These are phyloP conservation scores for Huso huso DNA, from an alignment of 2,797 vertebrate species.

Conservation along the genomic window DNA sequence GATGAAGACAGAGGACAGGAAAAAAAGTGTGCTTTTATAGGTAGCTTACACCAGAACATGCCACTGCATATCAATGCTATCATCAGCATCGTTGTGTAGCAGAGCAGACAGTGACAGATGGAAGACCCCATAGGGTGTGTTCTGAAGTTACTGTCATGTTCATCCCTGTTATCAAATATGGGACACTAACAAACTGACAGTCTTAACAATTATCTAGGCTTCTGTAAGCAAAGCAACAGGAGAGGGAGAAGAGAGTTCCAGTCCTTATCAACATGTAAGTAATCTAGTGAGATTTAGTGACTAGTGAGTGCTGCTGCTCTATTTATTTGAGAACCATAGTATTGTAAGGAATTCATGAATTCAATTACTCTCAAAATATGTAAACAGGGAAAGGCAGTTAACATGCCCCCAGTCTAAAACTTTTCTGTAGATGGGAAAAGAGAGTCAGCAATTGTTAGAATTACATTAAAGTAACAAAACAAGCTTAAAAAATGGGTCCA, in stretches of 20 bases:
- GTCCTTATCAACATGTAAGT: too few relatives aligned
- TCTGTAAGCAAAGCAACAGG: too few relatives aligned
- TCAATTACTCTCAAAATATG: too few relatives aligned
- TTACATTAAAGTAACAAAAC: constrained; percentile 15
- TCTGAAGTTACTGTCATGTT: constrained; percentile 18
- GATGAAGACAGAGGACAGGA: constrained; percentile 15
- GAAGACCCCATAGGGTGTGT: constrained; percentile 7
- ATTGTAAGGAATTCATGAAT: too few relatives aligned
- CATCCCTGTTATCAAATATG: too few relatives aligned
- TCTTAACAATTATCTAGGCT: too few relatives aligned
- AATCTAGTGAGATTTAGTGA: too few relatives aligned
- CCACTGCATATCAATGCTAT: constrained; percentile 12
- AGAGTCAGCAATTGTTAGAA: constrained; percentile 13
- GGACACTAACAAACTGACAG: too few relatives aligned
- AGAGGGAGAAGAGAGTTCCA: too few relatives aligned
- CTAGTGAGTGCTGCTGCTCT: too few relatives aligned
- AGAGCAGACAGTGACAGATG: constrained; percentile 12
- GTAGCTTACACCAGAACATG: constrained; percentile 14
- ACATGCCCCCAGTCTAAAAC: constrained; percentile 6
- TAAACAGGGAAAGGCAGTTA: constrained; percentile 10
- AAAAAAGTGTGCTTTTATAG: constrained; percentile 15
- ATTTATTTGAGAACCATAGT: too few relatives aligned
- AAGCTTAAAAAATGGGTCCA: too few relatives aligned
- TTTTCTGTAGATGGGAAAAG: constrained; percentile 17
- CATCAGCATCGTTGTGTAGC: constrained; percentile 19